Conservation (phyloP, 2,888 invertebrate species). For the Eupithecia exiguata region DNA sequence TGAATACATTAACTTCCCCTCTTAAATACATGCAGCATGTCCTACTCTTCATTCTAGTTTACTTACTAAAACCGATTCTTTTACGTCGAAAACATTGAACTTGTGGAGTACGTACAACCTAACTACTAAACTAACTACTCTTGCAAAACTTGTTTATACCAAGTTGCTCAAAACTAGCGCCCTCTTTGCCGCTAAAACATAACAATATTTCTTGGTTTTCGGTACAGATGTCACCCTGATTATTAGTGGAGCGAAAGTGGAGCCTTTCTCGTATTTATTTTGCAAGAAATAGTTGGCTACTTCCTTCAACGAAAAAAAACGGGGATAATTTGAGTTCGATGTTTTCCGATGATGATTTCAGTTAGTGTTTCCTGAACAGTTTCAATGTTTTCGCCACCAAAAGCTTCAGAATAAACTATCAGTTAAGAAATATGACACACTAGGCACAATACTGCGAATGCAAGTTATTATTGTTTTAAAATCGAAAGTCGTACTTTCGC, state of each 20-base stretch:
- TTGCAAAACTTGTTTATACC: not conserved
- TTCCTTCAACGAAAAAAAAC: not conserved
- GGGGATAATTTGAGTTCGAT: not conserved
- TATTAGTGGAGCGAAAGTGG: not conserved
- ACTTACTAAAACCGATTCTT: slow-evolving; percentile 37
- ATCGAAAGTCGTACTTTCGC: slow-evolving; percentile 54
- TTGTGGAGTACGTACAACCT: no score
- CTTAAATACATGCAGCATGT: slow-evolving; percentile 79
- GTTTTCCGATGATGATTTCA: not conserved
- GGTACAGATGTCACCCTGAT: not conserved
- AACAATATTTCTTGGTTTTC: not conserved
- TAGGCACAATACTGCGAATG: slow-evolving; percentile 66
- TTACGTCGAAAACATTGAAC: slow-evolving; percentile 8
- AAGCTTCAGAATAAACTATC: slow-evolving; percentile 51
- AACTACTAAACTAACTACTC: no score
- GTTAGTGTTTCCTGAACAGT: not conserved
- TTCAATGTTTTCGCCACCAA: slow-evolving; percentile 1
- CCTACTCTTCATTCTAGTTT: slow-evolving; percentile 66
- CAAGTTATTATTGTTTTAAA: slow-evolving; percentile 55
- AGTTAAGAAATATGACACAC: slow-evolving; percentile 82
- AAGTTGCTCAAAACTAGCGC: not conserved
- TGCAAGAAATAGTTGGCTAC: not conserved
- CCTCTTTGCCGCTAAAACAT: not conserved
- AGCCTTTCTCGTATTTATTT: not conserved
- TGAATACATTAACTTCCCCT: slow-evolving; percentile 61